These are phyloP conservation scores for Melanitta fusca DNA, from an alignment of 2,797 vertebrate species.

Conservation along the genomic window DNA sequence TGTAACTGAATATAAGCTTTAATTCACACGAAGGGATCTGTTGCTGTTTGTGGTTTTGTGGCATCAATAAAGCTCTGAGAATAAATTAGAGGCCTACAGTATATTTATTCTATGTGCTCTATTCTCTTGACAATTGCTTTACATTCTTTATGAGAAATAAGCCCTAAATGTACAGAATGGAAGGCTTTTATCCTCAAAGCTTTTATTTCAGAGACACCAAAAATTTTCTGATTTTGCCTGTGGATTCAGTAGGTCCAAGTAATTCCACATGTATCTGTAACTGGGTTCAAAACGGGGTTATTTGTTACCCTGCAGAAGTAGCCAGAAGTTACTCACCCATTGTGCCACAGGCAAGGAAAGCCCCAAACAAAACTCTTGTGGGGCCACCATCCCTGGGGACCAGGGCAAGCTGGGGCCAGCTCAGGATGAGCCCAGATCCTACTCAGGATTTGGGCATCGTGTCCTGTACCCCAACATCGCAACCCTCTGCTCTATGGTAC, in stretches of 20 bases:
- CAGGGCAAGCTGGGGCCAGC: rapidly evolving
- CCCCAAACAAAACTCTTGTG: neutral
- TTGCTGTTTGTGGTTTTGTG: neutral
- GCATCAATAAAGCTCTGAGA: neutral
- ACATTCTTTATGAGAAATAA: neutral
- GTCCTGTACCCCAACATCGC: rapidly evolving
- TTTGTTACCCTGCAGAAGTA: neutral
- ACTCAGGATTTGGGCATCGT: neutral
- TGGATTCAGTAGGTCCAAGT: neutral
- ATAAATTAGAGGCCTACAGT: neutral
- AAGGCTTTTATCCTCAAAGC: neutral
- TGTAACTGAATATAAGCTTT: neutral
- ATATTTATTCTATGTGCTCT: neutral
- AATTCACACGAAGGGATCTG: neutral
- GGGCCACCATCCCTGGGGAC: too few relatives aligned
- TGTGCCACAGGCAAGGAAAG: neutral
- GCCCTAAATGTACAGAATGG: neutral
- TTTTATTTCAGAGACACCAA: neutral
- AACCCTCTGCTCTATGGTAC: neutral
- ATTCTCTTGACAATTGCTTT: neutral
- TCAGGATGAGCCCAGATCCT: neutral
- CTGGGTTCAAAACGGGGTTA: neutral
- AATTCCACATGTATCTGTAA: neutral
- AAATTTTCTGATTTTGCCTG: neutral
- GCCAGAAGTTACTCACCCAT: neutral